Base-by-base conservation (phyloP, 2,113 vertebrate species). In the Sialia sialis region DNA sequence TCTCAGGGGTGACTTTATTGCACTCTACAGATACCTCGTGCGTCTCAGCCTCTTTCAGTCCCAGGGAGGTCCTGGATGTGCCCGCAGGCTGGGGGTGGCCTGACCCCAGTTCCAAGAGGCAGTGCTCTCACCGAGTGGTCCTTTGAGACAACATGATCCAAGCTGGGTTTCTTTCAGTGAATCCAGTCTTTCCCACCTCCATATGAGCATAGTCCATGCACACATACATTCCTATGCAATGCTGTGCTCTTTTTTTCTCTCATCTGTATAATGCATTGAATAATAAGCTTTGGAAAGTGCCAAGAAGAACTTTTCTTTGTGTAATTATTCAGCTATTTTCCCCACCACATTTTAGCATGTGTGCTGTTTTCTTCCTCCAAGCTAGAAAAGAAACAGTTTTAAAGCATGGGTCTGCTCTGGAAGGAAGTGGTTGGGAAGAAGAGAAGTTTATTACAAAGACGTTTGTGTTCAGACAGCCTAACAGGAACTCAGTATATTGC, bases 151-250 rank as follows among this genome's bases (percentile, higher is more conserved):
- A 4, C 60, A 38, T 36, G 48, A 52, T 66, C 38, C 67, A 84
- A 91, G 46, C 17, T 58, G 54, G 23, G 6, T 34, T 90, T 87
- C 16, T 95, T 93, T 66, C 84, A 92, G 82, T 87, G 43, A 96
- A 92, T 85, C 74, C 78, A 94, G 48, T 67, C 27, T 48, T 75
- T 88, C 46, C 58, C 9, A 69, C 19, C 59, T 79, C 68, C 23
- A 9, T 46, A 10, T 54, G 48, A 84, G 20, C 39, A 51, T 12
- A 80, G 27, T 82, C 70, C 90, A 64, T 58, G 83, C 55, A 69
- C 58, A 49, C 21, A 49, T 25, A 3, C 3, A 1, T 51, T 56
- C 21, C 84, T 72, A 11, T 11, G 10, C 22, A 76, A n/a, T 14
- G 8, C 3, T 43, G 10, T 16, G 20, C 5, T 22, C 2, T 10